Evolutionary conservation across 2,888 invertebrate species (phyloP).

Genomic region (Dinocampus coccinellae): DNA sequence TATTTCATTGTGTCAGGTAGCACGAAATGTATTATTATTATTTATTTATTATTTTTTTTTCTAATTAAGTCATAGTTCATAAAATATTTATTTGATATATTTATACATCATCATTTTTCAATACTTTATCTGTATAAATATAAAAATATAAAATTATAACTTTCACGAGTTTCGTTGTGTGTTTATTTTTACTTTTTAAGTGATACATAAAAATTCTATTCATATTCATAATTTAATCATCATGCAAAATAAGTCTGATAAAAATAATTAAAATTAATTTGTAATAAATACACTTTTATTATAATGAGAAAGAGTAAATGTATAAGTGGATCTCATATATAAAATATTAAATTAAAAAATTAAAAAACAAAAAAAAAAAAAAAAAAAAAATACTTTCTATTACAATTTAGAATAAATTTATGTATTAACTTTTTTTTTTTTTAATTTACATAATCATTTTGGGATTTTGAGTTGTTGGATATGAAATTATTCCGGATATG

Average conservation of each 20-base stretch:
- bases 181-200: not conserved
- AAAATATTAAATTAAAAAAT: too few relatives aligned
- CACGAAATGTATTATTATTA: constrained; percentile 19
- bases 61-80: constrained; percentile 41
- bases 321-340: too few relatives aligned
- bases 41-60: too few relatives aligned
- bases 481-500: too few relatives aligned
- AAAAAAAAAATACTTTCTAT: too few relatives aligned
- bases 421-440: too few relatives aligned
- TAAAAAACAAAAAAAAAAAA: too few relatives aligned
- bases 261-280: not conserved
- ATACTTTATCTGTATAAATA: not conserved
- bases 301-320: too few relatives aligned
- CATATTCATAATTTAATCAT: not conserved
- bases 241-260: not conserved
- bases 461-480: too few relatives aligned
- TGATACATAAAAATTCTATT: not conserved
- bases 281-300: too few relatives aligned
- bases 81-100: constrained; percentile 31
- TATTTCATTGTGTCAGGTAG: not conserved
- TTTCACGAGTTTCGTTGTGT: not conserved
- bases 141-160: not conserved
- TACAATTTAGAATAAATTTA: not conserved
- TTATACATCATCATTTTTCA: not conserved
- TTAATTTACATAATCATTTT: too few relatives aligned